These are phyloP conservation scores for Scolopax mira DNA, from an alignment of 2,113 vertebrate species.

Conservation along the genomic window DNA sequence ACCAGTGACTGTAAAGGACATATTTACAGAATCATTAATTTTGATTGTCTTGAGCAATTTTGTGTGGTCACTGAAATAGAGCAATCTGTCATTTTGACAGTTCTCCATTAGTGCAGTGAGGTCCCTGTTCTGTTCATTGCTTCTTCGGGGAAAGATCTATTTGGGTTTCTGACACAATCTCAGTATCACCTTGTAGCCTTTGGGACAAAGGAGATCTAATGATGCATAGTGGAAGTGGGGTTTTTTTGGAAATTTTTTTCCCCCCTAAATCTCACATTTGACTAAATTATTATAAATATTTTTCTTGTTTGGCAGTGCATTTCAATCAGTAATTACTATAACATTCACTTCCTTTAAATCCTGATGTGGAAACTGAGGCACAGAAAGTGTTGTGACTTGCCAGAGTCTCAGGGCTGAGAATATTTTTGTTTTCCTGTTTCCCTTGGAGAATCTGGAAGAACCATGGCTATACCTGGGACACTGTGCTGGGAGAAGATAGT, in stretches of 20 bases:
- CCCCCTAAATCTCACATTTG: too few species aligned
- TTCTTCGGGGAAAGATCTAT: neutral
- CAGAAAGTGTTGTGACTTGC: too few species aligned
- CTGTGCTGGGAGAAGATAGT: neutral
- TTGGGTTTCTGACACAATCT: neutral
- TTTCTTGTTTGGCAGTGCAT: too few species aligned
- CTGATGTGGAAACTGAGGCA: too few species aligned
- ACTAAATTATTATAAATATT: too few species aligned
- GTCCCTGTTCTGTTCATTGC: neutral
- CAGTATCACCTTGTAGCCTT: neutral
- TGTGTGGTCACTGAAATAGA: conserved; percentile 6
- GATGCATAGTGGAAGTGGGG: neutral
- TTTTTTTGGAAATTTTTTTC: rapidly evolving
- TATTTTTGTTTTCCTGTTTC: neutral
- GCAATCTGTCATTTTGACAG: conserved; percentile 43
- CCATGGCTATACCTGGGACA: neutral
- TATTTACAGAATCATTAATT: conserved; percentile 36
- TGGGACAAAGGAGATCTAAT: neutral
- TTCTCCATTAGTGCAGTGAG: neutral
- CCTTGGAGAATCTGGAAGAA: neutral
- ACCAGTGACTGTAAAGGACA: neutral
- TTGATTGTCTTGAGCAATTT: neutral
- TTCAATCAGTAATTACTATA: too few species aligned
- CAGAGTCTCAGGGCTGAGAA: neutral
- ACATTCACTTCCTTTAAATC: too few species aligned